Percentiles rank a stretch among this genome's conserved stretches.
Conservation (phyloP, 2,888 invertebrate species). For the Caenorhabditis sp. region DNA sequence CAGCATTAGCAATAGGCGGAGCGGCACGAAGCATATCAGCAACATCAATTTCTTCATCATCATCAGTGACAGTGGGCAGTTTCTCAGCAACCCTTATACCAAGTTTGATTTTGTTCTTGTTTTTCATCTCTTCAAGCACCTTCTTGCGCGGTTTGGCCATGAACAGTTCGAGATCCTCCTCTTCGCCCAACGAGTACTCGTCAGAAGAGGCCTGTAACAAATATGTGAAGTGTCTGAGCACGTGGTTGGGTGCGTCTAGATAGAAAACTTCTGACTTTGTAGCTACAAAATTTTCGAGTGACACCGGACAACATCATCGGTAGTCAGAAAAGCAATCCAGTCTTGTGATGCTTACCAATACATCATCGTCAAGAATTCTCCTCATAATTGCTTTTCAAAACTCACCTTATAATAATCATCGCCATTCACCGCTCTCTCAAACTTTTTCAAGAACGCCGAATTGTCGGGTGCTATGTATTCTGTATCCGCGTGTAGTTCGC, state of each 20-base stretch:
- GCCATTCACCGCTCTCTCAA: slow-evolving; percentile 75
- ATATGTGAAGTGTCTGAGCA: background rate
- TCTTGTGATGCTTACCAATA: background rate
- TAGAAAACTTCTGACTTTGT: background rate
- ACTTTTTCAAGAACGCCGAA: slow-evolving; percentile 68
- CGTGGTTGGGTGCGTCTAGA: background rate
- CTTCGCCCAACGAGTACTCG: slow-evolving; percentile 72
- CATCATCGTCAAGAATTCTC: background rate
- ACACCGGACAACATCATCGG: background rate
- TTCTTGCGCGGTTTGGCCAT: slow-evolving; percentile 66
- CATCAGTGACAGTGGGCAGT: slow-evolving; percentile 60
- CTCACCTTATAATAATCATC: slow-evolving; percentile 70
- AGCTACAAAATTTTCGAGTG: background rate
- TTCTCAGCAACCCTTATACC: slow-evolving; percentile 5
- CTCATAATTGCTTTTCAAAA: background rate
- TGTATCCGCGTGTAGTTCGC: slow-evolving; percentile 50
- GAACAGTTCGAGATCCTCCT: slow-evolving; percentile 74
- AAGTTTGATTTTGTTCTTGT: slow-evolving; percentile 34
- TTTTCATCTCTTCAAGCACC: slow-evolving; percentile 53
- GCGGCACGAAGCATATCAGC: slow-evolving; percentile 71
- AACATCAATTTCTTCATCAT: slow-evolving; percentile 73
- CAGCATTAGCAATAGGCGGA: slow-evolving; percentile 72
- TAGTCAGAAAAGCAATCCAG: background rate
- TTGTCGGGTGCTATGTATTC: slow-evolving; percentile 62
- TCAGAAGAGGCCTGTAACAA: slow-evolving; percentile 71